Percentiles rank a stretch among this genome's conserved stretches.
phyloP scores from a whole-genome alignment of 2,113 vertebrate genomes.

The Ardeotis arabs region DNA sequence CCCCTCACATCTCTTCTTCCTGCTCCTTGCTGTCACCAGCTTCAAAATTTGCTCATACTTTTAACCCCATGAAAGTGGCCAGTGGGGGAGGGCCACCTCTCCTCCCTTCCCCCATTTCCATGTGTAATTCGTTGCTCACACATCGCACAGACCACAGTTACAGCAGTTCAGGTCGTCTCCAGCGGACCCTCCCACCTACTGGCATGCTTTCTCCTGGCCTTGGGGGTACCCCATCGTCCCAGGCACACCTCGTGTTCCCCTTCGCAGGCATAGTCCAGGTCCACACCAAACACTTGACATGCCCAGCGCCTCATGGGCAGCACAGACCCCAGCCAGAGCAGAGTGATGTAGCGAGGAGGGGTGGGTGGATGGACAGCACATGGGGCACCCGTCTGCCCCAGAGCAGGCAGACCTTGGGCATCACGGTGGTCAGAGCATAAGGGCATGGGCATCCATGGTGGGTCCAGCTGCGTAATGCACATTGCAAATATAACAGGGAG shows the following conservation, averaged over 20 bases:
- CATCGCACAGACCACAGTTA: fast-evolving
- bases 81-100: not conserved
- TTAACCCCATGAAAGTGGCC: not conserved
- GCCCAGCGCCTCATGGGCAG: not conserved
- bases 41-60: not conserved
- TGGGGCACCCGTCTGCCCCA: fast-evolving
- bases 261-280: not conserved
- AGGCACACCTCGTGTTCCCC: not conserved
- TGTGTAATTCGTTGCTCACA: not conserved
- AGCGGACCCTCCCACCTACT: not conserved
- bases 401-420: fast-evolving
- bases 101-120: not conserved
- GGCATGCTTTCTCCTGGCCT: not conserved
- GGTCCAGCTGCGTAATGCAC: not conserved
- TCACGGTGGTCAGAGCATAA: fast-evolving
- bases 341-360: not conserved
- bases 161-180: not conserved
- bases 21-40: constrained; percentile 34
- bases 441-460: not conserved
- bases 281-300: not conserved
- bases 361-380: not conserved
- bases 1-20: constrained; percentile 24
- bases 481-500: not conserved
- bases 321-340: not conserved
- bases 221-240: not conserved